phyloP scores from a whole-genome alignment of 2,888 invertebrate genomes.

The Xestobium rufovillosum region DNA sequence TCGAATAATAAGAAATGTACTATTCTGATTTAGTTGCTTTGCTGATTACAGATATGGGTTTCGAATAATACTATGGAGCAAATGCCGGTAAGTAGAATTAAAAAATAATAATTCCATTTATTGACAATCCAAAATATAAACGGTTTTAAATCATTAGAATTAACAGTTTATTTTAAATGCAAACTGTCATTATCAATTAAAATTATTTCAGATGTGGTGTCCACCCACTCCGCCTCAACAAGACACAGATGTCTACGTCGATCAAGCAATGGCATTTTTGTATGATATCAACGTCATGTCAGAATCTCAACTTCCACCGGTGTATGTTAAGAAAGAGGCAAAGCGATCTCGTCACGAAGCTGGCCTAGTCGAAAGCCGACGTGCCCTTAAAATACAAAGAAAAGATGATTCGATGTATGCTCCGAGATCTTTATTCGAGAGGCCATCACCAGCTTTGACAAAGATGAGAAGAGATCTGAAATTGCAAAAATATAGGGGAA shows the following conservation, averaged over 20 bases:
- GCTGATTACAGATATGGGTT: constrained; percentile 67
- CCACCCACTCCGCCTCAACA: constrained; percentile 95
- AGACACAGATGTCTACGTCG: constrained; percentile 87
- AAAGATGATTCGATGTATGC: constrained; percentile 70
- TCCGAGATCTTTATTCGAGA: constrained; percentile 75
- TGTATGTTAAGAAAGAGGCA: constrained; percentile 69
- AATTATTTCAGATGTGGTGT: constrained; percentile 82
- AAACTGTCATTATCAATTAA: no score
- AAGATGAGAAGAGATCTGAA: constrained; percentile 73
- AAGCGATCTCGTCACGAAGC: constrained; percentile 65
- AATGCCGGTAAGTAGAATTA: constrained; percentile 70
- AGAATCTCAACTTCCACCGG: constrained; percentile 71
- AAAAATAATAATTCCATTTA: not conserved
- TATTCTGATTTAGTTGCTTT: no score
- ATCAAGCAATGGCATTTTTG: constrained; percentile 74
- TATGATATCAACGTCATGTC: constrained; percentile 72
- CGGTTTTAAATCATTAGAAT: no score
- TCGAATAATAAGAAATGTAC: no score
- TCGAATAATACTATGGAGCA: constrained; percentile 61
- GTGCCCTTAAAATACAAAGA: constrained; percentile 54
- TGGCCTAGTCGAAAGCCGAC: constrained; percentile 47
- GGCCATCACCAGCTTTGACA: constrained; percentile 64
- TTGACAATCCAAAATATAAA: no score
- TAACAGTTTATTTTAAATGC: no score
- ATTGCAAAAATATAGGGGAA: constrained; percentile 59